Conservation (phyloP, 2,797 vertebrate species). For the Pelochelys cantorii region DNA sequence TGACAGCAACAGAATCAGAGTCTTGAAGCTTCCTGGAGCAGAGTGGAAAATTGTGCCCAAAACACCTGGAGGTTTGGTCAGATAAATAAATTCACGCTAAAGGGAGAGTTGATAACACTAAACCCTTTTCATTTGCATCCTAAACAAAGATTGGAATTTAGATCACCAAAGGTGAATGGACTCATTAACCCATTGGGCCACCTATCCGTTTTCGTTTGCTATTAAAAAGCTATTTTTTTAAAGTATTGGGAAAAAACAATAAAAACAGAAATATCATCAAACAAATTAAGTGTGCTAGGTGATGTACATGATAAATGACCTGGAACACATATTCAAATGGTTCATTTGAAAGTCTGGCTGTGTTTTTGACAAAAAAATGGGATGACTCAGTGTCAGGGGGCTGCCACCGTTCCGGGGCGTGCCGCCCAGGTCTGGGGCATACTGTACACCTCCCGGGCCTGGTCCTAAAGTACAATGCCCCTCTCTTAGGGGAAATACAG, state of each 20-base stretch:
- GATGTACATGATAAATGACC: neutral
- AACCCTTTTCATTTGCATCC: neutral
- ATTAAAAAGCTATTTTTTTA: neutral
- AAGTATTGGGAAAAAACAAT: neutral
- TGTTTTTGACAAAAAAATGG: neutral
- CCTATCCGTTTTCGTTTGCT: neutral
- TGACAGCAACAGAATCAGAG: slow-evolving; percentile 40
- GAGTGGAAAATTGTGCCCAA: slow-evolving; percentile 35
- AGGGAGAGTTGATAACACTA: slow-evolving; percentile 5
- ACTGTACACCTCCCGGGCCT: too few species aligned
- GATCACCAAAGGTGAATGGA: neutral
- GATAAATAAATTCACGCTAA: slow-evolving; percentile 18
- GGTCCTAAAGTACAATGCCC: too few species aligned
- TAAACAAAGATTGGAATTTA: neutral
- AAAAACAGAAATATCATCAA: neutral
- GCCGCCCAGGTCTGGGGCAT: too few species aligned
- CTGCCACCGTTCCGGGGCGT: too few species aligned
- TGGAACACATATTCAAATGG: neutral
- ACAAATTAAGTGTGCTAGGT: rapidly evolving
- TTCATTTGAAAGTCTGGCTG: neutral
- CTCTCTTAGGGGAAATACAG: too few species aligned
- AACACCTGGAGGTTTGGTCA: slow-evolving; percentile 15
- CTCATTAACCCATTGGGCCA: neutral
- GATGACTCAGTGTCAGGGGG: rapidly evolving
- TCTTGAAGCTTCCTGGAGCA: slow-evolving; percentile 16